Conservation (phyloP, 2,888 invertebrate genomes). For the Labia minor region DNA sequence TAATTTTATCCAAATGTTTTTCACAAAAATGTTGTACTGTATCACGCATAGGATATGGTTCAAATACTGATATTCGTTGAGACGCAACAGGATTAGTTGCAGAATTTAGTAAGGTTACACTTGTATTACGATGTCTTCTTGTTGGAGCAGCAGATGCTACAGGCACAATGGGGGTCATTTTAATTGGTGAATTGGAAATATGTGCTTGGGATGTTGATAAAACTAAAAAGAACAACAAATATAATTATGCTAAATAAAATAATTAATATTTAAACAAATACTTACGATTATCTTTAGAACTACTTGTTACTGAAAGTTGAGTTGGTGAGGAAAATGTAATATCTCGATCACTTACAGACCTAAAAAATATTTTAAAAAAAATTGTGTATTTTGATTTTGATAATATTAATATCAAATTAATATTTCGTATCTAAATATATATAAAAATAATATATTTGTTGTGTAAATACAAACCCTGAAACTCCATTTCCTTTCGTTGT, state of each 20-base stretch:
- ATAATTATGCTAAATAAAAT: neutral
- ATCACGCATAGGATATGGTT: constrained; percentile 82
- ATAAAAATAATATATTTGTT: no score
- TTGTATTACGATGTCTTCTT: constrained; percentile 57
- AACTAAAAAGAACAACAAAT: neutral
- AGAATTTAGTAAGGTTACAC: constrained; percentile 58
- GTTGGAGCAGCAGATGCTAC: constrained; percentile 54
- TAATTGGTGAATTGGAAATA: neutral
- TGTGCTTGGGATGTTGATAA: neutral
- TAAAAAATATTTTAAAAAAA: neutral
- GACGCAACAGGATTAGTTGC: constrained; percentile 30
- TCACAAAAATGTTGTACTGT: constrained; percentile 93
- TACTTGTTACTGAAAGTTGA: neutral
- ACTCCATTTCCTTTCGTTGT: constrained; percentile 8
- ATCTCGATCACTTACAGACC: neutral
- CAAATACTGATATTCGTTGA: constrained; percentile 71
- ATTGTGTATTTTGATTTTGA: neutral
- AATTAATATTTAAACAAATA: neutral
- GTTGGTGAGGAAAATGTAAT: neutral
- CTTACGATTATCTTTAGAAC: neutral
- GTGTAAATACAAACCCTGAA: neutral
- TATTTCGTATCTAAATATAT: no score
- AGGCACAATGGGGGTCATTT: neutral
- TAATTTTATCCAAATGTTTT: constrained; percentile 85
- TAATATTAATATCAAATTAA: no score